phyloP scores from a whole-genome alignment of 2,888 invertebrate genomes.

The Drosophila recens region DNA sequence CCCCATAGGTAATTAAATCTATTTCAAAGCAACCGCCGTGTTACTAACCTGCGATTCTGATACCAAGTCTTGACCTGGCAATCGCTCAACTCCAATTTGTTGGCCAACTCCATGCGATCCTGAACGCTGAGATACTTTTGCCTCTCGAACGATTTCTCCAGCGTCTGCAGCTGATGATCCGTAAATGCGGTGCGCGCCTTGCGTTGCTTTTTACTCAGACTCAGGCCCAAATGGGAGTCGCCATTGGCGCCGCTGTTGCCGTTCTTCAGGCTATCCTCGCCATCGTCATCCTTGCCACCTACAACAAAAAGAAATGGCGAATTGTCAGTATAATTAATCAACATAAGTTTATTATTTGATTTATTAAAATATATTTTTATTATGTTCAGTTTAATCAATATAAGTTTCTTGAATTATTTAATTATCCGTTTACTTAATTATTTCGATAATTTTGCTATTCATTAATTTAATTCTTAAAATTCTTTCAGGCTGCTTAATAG shows the following conservation, averaged over 20 bases:
- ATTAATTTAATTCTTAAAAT: too few relatives aligned
- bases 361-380: neutral
- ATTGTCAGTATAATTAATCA: neutral
- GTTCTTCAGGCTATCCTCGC: slow-evolving; percentile 84
- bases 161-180: slow-evolving; percentile 97
- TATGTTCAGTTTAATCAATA: too few relatives aligned
- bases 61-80: slow-evolving; percentile 99
- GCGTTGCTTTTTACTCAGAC: slow-evolving; percentile 95
- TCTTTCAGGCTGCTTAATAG: too few relatives aligned
- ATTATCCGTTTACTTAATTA: too few relatives aligned
- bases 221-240: slow-evolving; percentile 68
- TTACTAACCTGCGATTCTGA: slow-evolving; percentile 96
- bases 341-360: neutral
- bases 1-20: slow-evolving; percentile 31
- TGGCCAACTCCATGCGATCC: slow-evolving; percentile 99
- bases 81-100: slow-evolving; percentile 97
- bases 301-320: neutral
- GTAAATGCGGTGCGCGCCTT: slow-evolving; percentile 99
- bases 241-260: slow-evolving; percentile 73
- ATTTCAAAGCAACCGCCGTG: slow-evolving; percentile 44
- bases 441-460: too few relatives aligned
- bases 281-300: slow-evolving; percentile 95
- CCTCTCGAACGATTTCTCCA: slow-evolving; percentile 98
- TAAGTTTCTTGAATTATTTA: too few relatives aligned
- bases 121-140: slow-evolving; percentile 99